Evolutionary conservation across 2,797 vertebrate species (phyloP).

Genomic region (Enteromius mattozi): DNA sequence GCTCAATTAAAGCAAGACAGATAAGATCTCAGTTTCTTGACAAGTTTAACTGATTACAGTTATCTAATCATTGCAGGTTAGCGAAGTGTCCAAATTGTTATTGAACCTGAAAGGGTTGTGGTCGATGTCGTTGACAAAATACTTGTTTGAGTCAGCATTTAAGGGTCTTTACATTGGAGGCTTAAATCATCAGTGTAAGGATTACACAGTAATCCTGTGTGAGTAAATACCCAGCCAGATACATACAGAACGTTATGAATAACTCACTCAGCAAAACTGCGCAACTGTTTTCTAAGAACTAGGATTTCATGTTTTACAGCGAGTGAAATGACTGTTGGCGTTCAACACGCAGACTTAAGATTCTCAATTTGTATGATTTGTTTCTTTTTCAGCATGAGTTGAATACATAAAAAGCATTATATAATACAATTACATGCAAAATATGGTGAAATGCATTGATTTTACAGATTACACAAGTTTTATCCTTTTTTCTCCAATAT

Average conservation of each 20-base stretch:
- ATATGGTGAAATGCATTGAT: not conserved
- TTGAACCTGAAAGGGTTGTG: slow-evolving; percentile 21
- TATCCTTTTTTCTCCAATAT: not conserved
- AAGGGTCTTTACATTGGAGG: slow-evolving; percentile 32
- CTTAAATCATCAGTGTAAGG: slow-evolving; percentile 46
- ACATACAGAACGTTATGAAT: slow-evolving; percentile 19
- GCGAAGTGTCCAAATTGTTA: slow-evolving; percentile 19
- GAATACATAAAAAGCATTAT: not conserved
- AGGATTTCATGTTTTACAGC: not conserved
- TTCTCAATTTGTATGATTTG: not conserved
- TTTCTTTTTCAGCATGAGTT: not conserved
- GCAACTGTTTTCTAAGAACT: slow-evolving; percentile 23
- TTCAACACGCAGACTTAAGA: not conserved
- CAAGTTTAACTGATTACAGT: slow-evolving; percentile 40
- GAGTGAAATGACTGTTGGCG: not conserved
- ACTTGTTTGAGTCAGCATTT: slow-evolving; percentile 28
- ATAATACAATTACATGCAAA: not conserved
- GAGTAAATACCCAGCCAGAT: slow-evolving; percentile 44
- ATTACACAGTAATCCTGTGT: slow-evolving; percentile 45
- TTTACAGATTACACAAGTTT: not conserved
- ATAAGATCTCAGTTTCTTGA: slow-evolving; percentile 33
- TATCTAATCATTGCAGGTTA: slow-evolving; percentile 45
- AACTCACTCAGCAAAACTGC: slow-evolving; percentile 34
- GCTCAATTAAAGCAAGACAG: slow-evolving; percentile 40
- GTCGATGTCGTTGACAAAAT: slow-evolving; percentile 15